A percentile compares a stretch with the other conserved stretches of the same genome.
Evolutionary conservation across 1,140 invertebrate species (phyloP).

Genomic region (Anadara kagoshimensis): DNA sequence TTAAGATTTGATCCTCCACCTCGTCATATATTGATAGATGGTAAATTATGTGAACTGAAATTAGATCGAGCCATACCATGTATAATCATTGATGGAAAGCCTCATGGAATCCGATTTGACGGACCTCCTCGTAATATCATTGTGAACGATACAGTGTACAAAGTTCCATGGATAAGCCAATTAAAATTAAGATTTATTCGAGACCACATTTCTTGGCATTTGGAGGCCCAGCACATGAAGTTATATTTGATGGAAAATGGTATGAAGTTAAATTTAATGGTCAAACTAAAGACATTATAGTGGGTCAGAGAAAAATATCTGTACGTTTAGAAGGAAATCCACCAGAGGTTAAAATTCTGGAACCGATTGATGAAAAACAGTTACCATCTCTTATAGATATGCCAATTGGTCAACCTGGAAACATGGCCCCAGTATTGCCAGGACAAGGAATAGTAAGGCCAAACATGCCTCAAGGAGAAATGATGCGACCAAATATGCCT

Average conservation of each 20-base stretch:
- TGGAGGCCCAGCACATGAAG: slow-evolving; percentile 90
- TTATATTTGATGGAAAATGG: slow-evolving; percentile 83
- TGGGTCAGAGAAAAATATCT: slow-evolving; percentile 83
- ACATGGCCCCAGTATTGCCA: not conserved
- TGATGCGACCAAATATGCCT: not conserved
- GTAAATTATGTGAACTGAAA: slow-evolving; percentile 86
- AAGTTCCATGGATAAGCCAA: slow-evolving; percentile 88
- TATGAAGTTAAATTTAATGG: slow-evolving; percentile 71
- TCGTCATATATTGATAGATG: slow-evolving; percentile 86
- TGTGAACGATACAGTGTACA: slow-evolving; percentile 84
- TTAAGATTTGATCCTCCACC: slow-evolving; percentile 70
- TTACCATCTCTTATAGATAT: slow-evolving; percentile 19
- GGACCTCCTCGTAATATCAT: slow-evolving; percentile 93
- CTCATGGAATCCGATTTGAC: slow-evolving; percentile 86
- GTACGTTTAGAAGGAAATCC: slow-evolving; percentile 88
- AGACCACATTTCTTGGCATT: slow-evolving; percentile 87
- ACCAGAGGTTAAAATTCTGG: slow-evolving; percentile 78
- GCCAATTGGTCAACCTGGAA: slow-evolving; percentile 20
- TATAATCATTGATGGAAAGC: slow-evolving; percentile 80
- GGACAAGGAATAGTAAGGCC: not conserved
- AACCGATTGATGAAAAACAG: slow-evolving; percentile 55
- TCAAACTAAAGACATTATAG: slow-evolving; percentile 59
- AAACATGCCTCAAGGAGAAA: slow-evolving; percentile 5
- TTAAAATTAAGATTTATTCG: slow-evolving; percentile 82
- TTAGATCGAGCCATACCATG: slow-evolving; percentile 90